A percentile compares a stretch with the other conserved stretches of the same genome.
Evolutionary conservation across 1,140 invertebrate genomes (phyloP).

Genomic region (Sitobion miscanthi): DNA sequence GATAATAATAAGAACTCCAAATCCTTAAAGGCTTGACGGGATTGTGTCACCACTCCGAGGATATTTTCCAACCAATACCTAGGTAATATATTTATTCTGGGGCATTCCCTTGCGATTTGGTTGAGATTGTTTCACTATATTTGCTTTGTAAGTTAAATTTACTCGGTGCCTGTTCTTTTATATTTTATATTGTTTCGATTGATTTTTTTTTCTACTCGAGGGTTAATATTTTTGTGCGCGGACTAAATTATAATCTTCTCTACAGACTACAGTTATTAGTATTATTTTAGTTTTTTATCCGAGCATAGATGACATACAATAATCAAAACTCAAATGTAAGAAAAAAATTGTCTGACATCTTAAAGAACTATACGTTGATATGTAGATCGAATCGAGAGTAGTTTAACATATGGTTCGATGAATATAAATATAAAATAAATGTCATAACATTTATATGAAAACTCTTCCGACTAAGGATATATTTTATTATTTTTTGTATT

Average conservation of each 20-base stretch:
- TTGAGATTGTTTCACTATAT: constrained; percentile 2
- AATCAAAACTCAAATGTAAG: too few relatives aligned
- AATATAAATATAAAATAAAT: neutral
- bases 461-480: too few relatives aligned
- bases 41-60: neutral
- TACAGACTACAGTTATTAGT: neutral
- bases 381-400: neutral
- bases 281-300: neutral
- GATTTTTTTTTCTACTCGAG: neutral
- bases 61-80: neutral
- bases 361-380: neutral
- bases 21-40: neutral
- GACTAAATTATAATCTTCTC: neutral
- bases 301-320: neutral
- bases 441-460: too few relatives aligned
- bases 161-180: neutral
- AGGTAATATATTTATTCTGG: neutral
- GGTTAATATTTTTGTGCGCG: neutral
- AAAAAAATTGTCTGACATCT: neutral
- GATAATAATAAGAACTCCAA: neutral
- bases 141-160: neutral
- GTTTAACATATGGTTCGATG: neutral
- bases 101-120: neutral
- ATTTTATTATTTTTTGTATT: too few relatives aligned
- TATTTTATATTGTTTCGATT: neutral